Percentiles rank a stretch among this genome's conserved stretches.
Conservation (phyloP, 2,888 invertebrate species). For the Eristalinus aeneus region DNA sequence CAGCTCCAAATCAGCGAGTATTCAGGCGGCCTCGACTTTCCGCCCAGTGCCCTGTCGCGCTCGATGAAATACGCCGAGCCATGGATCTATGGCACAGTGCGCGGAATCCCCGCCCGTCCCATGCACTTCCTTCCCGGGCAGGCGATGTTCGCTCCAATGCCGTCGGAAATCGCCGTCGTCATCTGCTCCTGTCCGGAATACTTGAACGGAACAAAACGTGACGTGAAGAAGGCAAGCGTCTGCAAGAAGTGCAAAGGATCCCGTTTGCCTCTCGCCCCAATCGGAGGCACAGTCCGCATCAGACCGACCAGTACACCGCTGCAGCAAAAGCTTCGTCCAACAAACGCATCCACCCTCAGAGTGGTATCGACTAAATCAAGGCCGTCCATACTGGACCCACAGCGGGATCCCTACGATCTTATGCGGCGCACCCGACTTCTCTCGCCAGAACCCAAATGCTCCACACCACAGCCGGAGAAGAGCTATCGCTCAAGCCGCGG, state of each 20-base stretch:
- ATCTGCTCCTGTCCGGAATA: slow-evolving; percentile 92
- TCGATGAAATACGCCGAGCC: slow-evolving; percentile 93
- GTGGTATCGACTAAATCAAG: slow-evolving; percentile 83
- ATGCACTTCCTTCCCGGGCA: slow-evolving; percentile 76
- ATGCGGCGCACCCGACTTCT: slow-evolving; percentile 89
- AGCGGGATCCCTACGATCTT: slow-evolving; percentile 90
- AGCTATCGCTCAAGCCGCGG: slow-evolving; percentile 78
- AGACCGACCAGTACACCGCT: slow-evolving; percentile 74
- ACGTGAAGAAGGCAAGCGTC: slow-evolving; percentile 87
- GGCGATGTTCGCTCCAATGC: slow-evolving; percentile 82
- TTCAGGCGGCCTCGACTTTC: slow-evolving; percentile 74
- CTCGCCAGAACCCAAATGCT: slow-evolving; percentile 82
- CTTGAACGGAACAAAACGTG: slow-evolving; percentile 88
- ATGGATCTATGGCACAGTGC: slow-evolving; percentile 91
- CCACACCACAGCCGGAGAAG: slow-evolving; percentile 76
- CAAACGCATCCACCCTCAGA: slow-evolving; percentile 85
- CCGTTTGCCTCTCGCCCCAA: slow-evolving; percentile 86
- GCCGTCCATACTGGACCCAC: slow-evolving; percentile 85
- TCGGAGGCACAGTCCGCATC: slow-evolving; percentile 86
- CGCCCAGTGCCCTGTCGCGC: slow-evolving; percentile 86
- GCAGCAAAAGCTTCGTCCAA: slow-evolving; percentile 73
- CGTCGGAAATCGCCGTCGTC: slow-evolving; percentile 83
- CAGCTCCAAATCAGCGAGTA: slow-evolving; percentile 58
- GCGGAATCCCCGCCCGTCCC: slow-evolving; percentile 82
- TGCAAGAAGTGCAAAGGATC: slow-evolving; percentile 93